Percentiles rank a stretch among this genome's conserved stretches.
Conservation (phyloP, 2,797 vertebrate genomes). For the Molossus molossus region DNA sequence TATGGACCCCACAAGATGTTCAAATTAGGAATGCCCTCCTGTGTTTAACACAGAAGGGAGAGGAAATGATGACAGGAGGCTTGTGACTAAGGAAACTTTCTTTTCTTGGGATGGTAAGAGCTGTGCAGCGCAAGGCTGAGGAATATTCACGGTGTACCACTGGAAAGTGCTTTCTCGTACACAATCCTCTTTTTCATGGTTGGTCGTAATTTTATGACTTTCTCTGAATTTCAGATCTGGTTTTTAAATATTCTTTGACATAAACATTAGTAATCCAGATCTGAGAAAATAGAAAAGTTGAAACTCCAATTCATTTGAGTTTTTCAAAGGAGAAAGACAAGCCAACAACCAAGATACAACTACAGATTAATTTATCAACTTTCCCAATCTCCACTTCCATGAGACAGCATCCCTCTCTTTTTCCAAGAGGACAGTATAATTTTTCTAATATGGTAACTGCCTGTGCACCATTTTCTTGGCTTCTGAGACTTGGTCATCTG, state of each 20-base stretch:
- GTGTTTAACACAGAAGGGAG: neutral
- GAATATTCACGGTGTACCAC: neutral
- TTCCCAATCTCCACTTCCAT: neutral
- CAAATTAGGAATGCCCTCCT: neutral
- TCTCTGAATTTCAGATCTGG: constrained; percentile 49
- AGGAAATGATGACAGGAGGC: neutral
- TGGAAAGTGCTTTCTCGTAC: neutral
- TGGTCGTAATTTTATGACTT: constrained; percentile 12
- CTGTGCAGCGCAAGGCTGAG: neutral
- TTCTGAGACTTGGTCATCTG: neutral
- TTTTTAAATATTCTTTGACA: constrained; percentile 50
- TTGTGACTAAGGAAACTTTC: constrained; percentile 11
- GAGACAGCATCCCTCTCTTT: neutral
- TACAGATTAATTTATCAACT: neutral
- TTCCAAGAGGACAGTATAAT: neutral
- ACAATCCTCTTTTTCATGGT: neutral
- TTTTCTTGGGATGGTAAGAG: neutral
- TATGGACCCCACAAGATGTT: constrained; percentile 65
- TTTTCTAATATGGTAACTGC: neutral
- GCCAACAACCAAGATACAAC: neutral
- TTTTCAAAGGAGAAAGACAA: neutral
- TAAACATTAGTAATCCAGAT: constrained; percentile 1
- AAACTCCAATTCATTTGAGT: constrained; percentile 1
- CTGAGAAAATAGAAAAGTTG: neutral
- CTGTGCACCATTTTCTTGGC: neutral